phyloP scores from a whole-genome alignment of 2,113 vertebrate genomes.

The Verasper variegatus region DNA sequence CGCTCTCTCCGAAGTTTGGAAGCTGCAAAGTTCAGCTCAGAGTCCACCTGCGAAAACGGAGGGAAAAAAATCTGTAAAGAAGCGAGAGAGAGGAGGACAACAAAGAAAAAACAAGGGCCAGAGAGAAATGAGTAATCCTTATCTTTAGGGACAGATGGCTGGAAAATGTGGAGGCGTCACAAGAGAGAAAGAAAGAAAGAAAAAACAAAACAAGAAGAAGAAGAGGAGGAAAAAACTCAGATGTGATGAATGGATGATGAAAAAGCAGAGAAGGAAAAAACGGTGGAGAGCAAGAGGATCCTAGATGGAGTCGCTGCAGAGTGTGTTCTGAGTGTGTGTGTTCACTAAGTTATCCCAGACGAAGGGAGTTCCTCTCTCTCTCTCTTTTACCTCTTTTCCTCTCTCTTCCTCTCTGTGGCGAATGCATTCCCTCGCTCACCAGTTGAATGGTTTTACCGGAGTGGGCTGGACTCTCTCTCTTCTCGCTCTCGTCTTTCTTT shows the following conservation, averaged over 20 bases:
- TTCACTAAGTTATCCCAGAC: slow-evolving; percentile 70
- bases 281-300: slow-evolving; percentile 38
- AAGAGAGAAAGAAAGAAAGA: slow-evolving; percentile 42
- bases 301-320: slow-evolving; percentile 52
- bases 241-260: slow-evolving; percentile 60
- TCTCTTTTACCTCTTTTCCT: slow-evolving; percentile 32
- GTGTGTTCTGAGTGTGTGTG: slow-evolving; percentile 21
- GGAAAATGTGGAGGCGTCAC: slow-evolving; percentile 69
- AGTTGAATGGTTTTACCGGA: slow-evolving; percentile 77
- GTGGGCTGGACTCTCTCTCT: slow-evolving; percentile 74
- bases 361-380: slow-evolving; percentile 66
- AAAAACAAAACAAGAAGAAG: slow-evolving; percentile 23
- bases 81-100: slow-evolving; percentile 49
- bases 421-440: slow-evolving; percentile 67
- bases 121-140: slow-evolving; percentile 73
- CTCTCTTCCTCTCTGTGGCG: slow-evolving; percentile 45
- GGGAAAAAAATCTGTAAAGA: slow-evolving; percentile 55
- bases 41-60: slow-evolving; percentile 68
- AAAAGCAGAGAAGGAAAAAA: slow-evolving; percentile 27
- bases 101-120: slow-evolving; percentile 22
- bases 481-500: slow-evolving; percentile 47
- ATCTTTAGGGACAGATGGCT: slow-evolving; percentile 72
- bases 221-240: slow-evolving; percentile 19
- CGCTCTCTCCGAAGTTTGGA: slow-evolving; percentile 53
- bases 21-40: slow-evolving; percentile 61